phyloP scores from a whole-genome alignment of 2,113 vertebrate species.

The Orcinus orca region DNA sequence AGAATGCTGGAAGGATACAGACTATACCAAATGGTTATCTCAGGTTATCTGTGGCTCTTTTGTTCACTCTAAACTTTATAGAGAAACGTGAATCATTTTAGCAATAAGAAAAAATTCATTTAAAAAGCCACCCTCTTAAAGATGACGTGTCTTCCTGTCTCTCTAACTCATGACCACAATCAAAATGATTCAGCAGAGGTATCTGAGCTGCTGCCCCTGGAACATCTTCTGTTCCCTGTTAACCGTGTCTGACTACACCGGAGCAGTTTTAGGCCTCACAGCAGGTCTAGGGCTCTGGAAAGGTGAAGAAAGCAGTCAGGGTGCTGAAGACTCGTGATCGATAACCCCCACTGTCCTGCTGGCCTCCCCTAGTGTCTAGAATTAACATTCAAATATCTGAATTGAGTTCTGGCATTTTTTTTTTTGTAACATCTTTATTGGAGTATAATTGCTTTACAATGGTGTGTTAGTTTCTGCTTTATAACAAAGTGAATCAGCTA shows the following conservation, averaged over 20 bases:
- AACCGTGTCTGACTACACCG: too few relatives aligned
- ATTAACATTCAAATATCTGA: background rate
- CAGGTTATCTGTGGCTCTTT: background rate
- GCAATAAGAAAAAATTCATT: background rate
- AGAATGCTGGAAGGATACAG: background rate
- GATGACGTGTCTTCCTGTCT: background rate
- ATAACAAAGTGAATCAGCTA: too few relatives aligned
- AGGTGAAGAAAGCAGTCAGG: background rate
- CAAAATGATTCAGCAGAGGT: background rate
- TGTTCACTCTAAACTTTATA: background rate
- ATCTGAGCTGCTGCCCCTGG: background rate
- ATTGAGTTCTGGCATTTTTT: background rate
- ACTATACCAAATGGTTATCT: background rate
- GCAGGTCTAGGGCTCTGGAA: background rate
- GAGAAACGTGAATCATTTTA: background rate
- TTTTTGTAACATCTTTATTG: too few relatives aligned
- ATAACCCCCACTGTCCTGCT: background rate
- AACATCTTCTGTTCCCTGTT: background rate
- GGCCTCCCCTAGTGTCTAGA: background rate
- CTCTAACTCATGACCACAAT: background rate
- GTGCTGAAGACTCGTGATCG: background rate
- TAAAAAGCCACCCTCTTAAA: background rate
- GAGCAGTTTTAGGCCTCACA: background rate
- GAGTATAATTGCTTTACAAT: too few relatives aligned
- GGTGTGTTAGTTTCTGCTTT: too few relatives aligned